Percentiles rank a stretch among this genome's conserved stretches.
Conservation (phyloP, 2,113 vertebrate genomes). For the Donacobius atricapilla region DNA sequence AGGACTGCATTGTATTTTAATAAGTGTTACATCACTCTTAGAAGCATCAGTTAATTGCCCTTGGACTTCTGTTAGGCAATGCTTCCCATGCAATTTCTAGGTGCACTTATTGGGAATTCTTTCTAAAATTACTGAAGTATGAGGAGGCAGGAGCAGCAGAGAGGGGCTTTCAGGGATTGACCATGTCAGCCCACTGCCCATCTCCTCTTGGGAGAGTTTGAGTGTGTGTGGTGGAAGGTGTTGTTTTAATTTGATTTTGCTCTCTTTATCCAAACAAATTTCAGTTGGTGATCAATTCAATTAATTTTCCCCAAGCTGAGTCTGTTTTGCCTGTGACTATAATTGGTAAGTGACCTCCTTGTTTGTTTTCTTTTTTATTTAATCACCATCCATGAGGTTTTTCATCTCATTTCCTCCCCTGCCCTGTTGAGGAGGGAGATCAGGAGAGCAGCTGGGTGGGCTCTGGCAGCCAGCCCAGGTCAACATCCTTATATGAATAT, state of each 20-base stretch:
- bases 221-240: not conserved
- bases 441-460: not conserved
- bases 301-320: not conserved
- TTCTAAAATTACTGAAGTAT: not conserved
- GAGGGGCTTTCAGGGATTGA: not conserved
- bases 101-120: not conserved
- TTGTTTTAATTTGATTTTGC: not conserved
- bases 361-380: not conserved
- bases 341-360: not conserved
- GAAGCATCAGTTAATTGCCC: not conserved
- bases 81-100: not conserved
- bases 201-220: not conserved
- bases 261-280: not conserved
- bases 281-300: not conserved
- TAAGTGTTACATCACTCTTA: not conserved
- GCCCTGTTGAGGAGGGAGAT: not conserved
- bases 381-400: not conserved
- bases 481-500: not conserved
- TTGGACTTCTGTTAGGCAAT: not conserved
- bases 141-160: not conserved
- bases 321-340: not conserved
- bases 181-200: accelerated
- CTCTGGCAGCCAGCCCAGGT: not conserved
- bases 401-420: not conserved
- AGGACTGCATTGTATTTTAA: not conserved